Conservation (phyloP, 1,140 invertebrate species). For the Charaxes varanes region DNA sequence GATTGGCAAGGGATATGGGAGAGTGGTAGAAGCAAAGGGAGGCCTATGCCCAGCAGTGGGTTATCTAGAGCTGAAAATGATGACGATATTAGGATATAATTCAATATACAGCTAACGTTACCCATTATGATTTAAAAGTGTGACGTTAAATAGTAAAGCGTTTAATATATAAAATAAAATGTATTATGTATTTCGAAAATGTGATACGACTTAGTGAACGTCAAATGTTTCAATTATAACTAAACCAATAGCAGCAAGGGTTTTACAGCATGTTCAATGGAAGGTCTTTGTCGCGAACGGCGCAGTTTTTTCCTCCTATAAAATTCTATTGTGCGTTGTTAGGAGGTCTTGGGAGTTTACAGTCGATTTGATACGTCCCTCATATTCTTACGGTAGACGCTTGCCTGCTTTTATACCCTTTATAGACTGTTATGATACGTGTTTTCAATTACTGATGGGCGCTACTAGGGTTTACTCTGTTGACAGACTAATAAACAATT, state of each 20-base stretch:
- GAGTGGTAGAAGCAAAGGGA: too few relatives aligned
- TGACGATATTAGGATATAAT: too few relatives aligned
- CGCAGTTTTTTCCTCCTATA: slow-evolving; percentile 25
- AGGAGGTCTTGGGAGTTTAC: slow-evolving; percentile 21
- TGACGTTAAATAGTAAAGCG: background rate
- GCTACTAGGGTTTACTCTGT: slow-evolving; percentile 26
- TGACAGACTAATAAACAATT: slow-evolving; percentile 29
- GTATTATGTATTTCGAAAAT: background rate
- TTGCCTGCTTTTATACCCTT: slow-evolving; percentile 15
- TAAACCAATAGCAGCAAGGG: slow-evolving; percentile 2
- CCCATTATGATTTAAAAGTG: too few relatives aligned
- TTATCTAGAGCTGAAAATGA: too few relatives aligned
- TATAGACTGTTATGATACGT: slow-evolving; percentile 16
- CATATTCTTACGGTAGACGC: slow-evolving; percentile 18
- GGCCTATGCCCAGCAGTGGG: too few relatives aligned
- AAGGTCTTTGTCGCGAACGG: slow-evolving; percentile 9
- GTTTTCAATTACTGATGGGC: slow-evolving; percentile 28
- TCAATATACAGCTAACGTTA: too few relatives aligned
- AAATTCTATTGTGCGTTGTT: slow-evolving; percentile 28
- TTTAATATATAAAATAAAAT: background rate
- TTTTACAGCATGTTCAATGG: slow-evolving; percentile 12
- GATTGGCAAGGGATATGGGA: too few relatives aligned
- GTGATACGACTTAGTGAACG: too few relatives aligned
- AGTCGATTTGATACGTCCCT: slow-evolving; percentile 24
- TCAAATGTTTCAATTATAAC: slow-evolving; percentile 4